phyloP scores from a whole-genome alignment of 2,797 vertebrate genomes.

The Hoplostethus mediterraneus region DNA sequence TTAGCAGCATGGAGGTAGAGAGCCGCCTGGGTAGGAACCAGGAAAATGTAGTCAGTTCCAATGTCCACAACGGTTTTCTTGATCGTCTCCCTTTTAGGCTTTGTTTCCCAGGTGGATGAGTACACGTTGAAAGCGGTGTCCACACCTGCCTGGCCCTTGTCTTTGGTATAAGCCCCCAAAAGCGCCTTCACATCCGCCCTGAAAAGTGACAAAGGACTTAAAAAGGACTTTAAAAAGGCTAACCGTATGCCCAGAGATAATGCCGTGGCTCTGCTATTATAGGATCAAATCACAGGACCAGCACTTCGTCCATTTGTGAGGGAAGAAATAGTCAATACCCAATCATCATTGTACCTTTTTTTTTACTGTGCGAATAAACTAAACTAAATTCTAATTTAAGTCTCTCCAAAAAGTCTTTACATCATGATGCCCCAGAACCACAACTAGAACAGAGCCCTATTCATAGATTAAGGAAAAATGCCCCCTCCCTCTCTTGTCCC shows the following conservation, averaged over 20 bases:
- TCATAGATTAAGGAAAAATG: too few relatives aligned
- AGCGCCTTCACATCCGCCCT: constrained; percentile 79
- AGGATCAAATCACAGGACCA: too few relatives aligned
- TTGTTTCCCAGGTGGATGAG: constrained; percentile 75
- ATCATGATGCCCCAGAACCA: too few relatives aligned
- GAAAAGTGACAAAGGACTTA: not conserved
- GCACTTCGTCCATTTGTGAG: too few relatives aligned
- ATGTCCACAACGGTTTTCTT: constrained; percentile 85
- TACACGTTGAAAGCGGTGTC: constrained; percentile 73
- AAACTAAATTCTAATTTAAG: too few relatives aligned
- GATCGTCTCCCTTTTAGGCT: constrained; percentile 67
- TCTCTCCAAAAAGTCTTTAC: too few relatives aligned
- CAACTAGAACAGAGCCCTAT: too few relatives aligned
- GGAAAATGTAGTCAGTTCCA: constrained; percentile 86
- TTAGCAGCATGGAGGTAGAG: constrained; percentile 81
- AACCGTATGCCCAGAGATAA: not conserved
- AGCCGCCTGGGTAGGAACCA: constrained; percentile 81
- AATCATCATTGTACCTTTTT: too few relatives aligned
- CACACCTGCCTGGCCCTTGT: constrained; percentile 75
- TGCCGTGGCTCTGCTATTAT: too few relatives aligned
- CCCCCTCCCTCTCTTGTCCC: not conserved
- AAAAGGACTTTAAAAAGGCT: not conserved
- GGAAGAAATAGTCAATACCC: too few relatives aligned
- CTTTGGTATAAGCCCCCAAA: constrained; percentile 71
- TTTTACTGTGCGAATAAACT: too few relatives aligned